phyloP scores from a whole-genome alignment of 2,113 vertebrate genomes.

The western clawed frog (Xenopus tropicalis) region DNA sequence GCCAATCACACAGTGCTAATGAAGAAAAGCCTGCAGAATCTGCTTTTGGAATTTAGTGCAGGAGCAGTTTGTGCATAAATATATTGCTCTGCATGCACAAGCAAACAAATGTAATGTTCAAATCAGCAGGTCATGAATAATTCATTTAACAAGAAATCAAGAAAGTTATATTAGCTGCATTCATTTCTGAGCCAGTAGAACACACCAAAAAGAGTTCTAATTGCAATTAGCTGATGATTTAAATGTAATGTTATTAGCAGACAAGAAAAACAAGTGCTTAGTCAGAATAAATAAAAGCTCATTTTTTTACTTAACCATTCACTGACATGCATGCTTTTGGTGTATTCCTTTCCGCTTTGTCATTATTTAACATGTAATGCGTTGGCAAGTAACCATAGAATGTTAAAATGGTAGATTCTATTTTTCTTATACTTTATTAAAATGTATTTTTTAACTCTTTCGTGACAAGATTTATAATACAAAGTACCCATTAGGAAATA shows the following conservation, averaged over 20 bases:
- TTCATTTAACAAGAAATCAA: conserved; percentile 45
- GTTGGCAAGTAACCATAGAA: no score
- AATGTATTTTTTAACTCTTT: no score
- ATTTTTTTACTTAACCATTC: conserved; percentile 32
- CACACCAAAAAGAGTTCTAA: conserved; percentile 43
- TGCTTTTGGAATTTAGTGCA: conserved; percentile 11
- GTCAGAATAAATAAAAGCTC: conserved; percentile 42
- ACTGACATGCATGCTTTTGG: background rate
- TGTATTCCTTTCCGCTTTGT: no score
- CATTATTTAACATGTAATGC: no score
- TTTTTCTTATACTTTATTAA: no score
- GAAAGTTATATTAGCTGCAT: conserved; percentile 43
- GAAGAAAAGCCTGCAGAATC: conserved; percentile 4
- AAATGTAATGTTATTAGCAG: conserved; percentile 43
- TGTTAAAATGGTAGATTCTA: no score
- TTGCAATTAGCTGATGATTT: conserved; percentile 44
- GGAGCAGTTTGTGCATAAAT: conserved; percentile 23
- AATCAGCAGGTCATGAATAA: conserved; percentile 45
- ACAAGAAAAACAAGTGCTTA: conserved; percentile 42
- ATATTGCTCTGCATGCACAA: conserved; percentile 22
- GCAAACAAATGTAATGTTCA: conserved; percentile 42
- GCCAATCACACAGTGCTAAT: background rate
- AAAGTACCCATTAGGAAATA: no score
- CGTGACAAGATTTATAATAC: no score
- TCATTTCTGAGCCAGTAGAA: conserved; percentile 39